Evolutionary conservation across 2,113 vertebrate genomes (phyloP).

Genomic region (Peromyscus californicus): DNA sequence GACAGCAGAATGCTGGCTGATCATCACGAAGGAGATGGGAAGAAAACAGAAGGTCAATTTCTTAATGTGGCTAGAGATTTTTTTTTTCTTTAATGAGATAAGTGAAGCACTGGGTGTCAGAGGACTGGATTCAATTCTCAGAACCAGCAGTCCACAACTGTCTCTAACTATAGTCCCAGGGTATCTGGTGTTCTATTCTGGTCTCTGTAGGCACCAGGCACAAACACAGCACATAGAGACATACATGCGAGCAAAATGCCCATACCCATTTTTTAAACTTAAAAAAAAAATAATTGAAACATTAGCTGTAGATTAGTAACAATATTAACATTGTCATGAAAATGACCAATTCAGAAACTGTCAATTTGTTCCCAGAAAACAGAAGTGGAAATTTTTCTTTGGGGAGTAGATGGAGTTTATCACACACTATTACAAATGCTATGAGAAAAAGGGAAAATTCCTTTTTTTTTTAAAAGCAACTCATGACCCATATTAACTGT

Average conservation of each 20-base stretch:
- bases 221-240: neutral
- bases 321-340: neutral
- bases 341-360: slow-evolving; percentile 11
- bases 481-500: slow-evolving; percentile 63
- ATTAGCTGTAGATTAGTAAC: neutral
- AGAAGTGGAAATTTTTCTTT: slow-evolving; percentile 73
- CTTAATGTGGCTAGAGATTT: neutral
- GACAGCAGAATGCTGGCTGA: neutral
- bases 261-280: neutral
- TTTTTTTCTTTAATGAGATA: neutral
- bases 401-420: neutral
- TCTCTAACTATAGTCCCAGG: neutral
- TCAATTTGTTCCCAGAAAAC: slow-evolving; percentile 55
- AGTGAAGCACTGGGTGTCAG: neutral
- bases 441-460: slow-evolving; percentile 64
- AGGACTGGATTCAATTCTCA: neutral
- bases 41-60: neutral
- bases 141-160: neutral
- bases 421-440: slow-evolving; percentile 69
- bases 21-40: neutral
- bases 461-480: neutral
- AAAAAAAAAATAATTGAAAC: neutral
- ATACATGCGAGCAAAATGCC: neutral
- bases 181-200: neutral
- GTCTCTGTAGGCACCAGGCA: neutral